Conservation (phyloP, 2,888 invertebrate genomes). For the Ormyrus labotus region DNA sequence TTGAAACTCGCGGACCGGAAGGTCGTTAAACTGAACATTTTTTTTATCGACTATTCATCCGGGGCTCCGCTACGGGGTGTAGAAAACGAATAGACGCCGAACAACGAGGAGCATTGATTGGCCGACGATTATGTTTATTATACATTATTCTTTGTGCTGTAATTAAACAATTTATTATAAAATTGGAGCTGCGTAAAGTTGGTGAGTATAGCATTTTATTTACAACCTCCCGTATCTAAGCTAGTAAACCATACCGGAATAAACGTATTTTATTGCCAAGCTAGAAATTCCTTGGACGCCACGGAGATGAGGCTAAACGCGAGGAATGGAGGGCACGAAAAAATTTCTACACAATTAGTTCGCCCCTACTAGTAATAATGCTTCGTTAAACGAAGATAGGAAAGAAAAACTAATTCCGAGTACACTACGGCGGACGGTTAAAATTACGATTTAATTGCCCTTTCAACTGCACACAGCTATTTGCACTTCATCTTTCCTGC, state of each 20-base stretch:
- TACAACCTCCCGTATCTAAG: no score
- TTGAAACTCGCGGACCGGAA: not conserved
- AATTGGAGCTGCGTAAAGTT: no score
- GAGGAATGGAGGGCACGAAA: no score
- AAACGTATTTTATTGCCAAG: no score
- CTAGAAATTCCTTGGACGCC: no score
- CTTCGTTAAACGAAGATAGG: not conserved
- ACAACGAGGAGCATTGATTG: not conserved
- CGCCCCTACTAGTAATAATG: no score
- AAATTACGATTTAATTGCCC: slow-evolving; percentile 9
- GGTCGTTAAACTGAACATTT: slow-evolving; percentile 26
- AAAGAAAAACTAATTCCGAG: not conserved
- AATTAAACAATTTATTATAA: not conserved
- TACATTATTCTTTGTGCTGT: not conserved
- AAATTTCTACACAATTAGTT: no score
- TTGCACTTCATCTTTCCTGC: not conserved
- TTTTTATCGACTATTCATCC: slow-evolving; percentile 12
- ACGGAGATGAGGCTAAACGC: no score
- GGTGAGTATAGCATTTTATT: no score
- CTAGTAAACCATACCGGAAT: no score
- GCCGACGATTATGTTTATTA: not conserved
- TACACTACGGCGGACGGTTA: not conserved
- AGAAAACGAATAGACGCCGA: not conserved
- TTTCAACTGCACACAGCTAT: not conserved
- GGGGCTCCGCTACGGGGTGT: not conserved